phyloP scores from a whole-genome alignment of 2,797 vertebrate genomes.

The Ptychadena robeensis region DNA sequence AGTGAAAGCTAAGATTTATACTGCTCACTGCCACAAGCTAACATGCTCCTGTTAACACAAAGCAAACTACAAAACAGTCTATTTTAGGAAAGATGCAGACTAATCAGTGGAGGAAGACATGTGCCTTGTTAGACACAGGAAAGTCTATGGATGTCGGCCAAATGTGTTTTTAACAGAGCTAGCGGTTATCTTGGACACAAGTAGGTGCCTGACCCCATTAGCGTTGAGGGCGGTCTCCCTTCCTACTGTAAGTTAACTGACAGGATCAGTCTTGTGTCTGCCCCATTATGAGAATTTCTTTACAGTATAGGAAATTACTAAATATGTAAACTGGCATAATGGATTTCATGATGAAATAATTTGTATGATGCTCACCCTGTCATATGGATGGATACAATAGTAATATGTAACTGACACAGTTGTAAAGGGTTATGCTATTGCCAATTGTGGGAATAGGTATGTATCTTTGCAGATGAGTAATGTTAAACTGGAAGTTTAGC shows the following conservation, averaged over 20 bases:
- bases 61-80: constrained; percentile 46
- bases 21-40: constrained; percentile 24
- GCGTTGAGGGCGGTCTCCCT: constrained; percentile 45
- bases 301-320: constrained; percentile 17
- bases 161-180: constrained; percentile 62
- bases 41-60: constrained; percentile 31
- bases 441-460: too few relatives aligned
- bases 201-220: constrained; percentile 62
- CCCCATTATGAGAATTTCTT: constrained; percentile 24
- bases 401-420: not conserved
- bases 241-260: constrained; percentile 53
- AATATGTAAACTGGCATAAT: constrained; percentile 18
- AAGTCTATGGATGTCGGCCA: constrained; percentile 55
- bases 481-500: too few relatives aligned
- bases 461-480: too few relatives aligned
- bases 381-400: not conserved
- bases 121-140: constrained; percentile 49
- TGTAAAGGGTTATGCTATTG: too few relatives aligned
- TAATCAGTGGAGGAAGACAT: constrained; percentile 56
- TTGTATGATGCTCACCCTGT: not conserved
- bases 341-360: not conserved
- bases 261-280: constrained; percentile 22
- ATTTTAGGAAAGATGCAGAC: constrained; percentile 52
- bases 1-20: constrained; percentile 53
- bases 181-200: constrained; percentile 61